Evolutionary conservation across 2,888 invertebrate species (phyloP), one percentile per base, ranked within the genome.

Genomic region (Acleris laterana): DNA sequence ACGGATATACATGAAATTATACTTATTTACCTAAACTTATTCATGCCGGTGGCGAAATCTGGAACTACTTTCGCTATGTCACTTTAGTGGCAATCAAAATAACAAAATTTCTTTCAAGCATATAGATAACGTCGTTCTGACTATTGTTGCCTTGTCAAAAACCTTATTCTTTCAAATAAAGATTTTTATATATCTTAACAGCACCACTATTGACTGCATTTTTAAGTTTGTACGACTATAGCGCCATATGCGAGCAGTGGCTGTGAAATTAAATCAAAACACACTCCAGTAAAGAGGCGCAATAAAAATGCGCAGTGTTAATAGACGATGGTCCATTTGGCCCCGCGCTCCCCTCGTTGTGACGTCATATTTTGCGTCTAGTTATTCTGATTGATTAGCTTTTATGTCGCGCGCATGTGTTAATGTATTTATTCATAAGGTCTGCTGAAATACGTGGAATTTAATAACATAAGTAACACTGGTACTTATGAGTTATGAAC

Each of bases 181-280:
- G 3, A 38, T 42, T 55, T 20, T 7, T 1, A 5, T 3, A 16
- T 2, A 49, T n/a, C n/a, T n/a, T n/a, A 16, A 11, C 16, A 20
- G 38, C 20, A 42, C 48, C 58, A 17, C 46, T 46, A 28, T 2
- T n/a, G 38, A 19, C 46, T 9, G 52, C 44, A 55, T 48, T 22
- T 38, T 4, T 50, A 60, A 55, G 9, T 59, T 57, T 49, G 60
- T 68, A 53, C 68, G 69, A 58, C 55, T 62, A 71, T 60, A 61
- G 28, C 55, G 72, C 72, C 74, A 73, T 74, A 73, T 74, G 75
- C 71, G 74, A 59, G 60, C 71, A 68, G 51, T 59, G 68, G 62
- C 70, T 70, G 71, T 69, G 67, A 69, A 76, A 76, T 76, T 70
- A 65, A 75, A 77, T 74, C 72, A 77, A 75, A 77, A 76, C 75